Evolutionary conservation across 2,113 vertebrate genomes (phyloP).

Genomic region (Tychaedon coryphoeus): DNA sequence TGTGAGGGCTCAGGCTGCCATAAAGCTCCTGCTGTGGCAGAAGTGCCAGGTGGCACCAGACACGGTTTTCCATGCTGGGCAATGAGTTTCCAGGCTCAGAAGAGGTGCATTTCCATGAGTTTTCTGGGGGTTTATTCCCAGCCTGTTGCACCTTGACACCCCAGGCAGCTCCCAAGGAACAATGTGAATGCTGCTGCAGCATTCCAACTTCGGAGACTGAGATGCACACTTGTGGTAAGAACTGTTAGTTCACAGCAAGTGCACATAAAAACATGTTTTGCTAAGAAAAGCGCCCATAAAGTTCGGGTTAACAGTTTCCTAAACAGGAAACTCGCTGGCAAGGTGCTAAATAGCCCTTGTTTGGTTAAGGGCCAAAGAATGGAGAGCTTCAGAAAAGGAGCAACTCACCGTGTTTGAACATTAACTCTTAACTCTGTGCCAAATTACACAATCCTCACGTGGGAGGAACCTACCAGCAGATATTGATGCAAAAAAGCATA

Average conservation of each 20-base stretch:
- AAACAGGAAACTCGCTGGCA: conserved; percentile 34
- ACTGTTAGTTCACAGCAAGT: not conserved
- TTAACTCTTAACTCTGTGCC: conserved; percentile 29
- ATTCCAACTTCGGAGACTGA: not conserved
- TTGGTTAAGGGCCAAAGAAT: conserved; percentile 28
- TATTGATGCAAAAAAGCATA: not conserved
- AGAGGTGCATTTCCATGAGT: not conserved
- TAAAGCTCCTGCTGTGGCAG: not conserved
- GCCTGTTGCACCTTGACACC: not conserved
- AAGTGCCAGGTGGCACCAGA: not conserved
- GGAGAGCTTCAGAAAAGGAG: not conserved
- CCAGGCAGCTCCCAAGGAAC: not conserved
- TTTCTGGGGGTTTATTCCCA: not conserved
- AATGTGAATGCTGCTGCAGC: rapidly evolving
- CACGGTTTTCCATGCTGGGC: not conserved
- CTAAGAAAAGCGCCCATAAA: not conserved
- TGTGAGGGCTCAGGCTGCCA: not conserved
- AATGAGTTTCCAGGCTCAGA: not conserved
- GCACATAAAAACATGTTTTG: not conserved
- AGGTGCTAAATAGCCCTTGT: conserved; percentile 56
- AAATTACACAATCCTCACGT: conserved; percentile 23
- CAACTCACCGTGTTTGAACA: not conserved
- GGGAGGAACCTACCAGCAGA: conserved; percentile 26
- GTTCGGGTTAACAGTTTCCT: not conserved
- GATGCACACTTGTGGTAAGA: not conserved